Evolutionary conservation across 2,888 invertebrate genomes (phyloP).

Genomic region (Leistus spinibarbis): DNA sequence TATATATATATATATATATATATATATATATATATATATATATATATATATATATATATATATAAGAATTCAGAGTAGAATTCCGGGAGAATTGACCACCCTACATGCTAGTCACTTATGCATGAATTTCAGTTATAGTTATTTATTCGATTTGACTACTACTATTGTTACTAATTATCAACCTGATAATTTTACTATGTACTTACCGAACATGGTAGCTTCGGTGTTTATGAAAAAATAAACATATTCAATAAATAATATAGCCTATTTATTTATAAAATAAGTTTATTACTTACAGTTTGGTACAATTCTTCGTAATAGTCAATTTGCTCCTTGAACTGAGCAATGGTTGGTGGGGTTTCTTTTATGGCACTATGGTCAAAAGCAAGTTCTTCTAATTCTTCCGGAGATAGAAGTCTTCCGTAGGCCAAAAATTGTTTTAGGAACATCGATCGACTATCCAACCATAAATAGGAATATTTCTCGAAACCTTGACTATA

Average conservation of each 20-base stretch:
- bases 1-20: too few species aligned
- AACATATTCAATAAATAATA: not conserved
- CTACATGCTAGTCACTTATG: too few species aligned
- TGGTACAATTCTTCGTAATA: slow-evolving; percentile 79
- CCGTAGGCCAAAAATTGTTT: slow-evolving; percentile 79
- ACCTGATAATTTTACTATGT: not conserved
- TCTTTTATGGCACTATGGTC: slow-evolving; percentile 52
- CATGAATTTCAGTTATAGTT: not conserved
- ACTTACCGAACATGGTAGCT: not conserved
- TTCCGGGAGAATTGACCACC: too few species aligned
- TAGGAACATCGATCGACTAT: slow-evolving; percentile 77
- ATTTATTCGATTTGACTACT: not conserved
- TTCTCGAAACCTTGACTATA: slow-evolving; percentile 64
- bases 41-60: too few species aligned
- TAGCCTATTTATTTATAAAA: not conserved
- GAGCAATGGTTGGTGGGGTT: slow-evolving; percentile 70
- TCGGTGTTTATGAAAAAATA: not conserved
- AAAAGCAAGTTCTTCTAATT: slow-evolving; percentile 65
- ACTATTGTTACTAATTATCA: not conserved
- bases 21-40: too few species aligned
- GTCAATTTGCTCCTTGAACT: slow-evolving; percentile 83
- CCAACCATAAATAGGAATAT: slow-evolving; percentile 81
- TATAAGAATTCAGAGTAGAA: too few species aligned
- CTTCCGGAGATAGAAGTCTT: slow-evolving; percentile 72
- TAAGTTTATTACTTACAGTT: slow-evolving; percentile 46